Evolutionary conservation across 2,797 vertebrate species (phyloP).

Genomic region (Amphiprion clarkii): DNA sequence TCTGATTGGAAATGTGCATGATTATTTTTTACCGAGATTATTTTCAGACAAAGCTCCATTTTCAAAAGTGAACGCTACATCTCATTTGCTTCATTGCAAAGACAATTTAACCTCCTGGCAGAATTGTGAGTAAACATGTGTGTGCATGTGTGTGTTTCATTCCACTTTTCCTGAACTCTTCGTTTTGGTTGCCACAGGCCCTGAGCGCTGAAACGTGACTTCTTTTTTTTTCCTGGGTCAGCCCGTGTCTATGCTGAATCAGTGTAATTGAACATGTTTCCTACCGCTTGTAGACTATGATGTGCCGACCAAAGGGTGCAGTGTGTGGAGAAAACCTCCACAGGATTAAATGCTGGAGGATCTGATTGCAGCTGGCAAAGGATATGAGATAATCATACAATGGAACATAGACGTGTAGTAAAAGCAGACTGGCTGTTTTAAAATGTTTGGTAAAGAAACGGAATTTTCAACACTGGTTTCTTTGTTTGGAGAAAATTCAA

Average conservation of each 20-base stretch:
- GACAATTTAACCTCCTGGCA: slow-evolving; percentile 55
- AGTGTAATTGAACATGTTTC: slow-evolving; percentile 66
- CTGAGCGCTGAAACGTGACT: slow-evolving; percentile 55
- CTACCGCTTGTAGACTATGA: slow-evolving; percentile 40
- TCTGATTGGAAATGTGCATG: slow-evolving; percentile 69
- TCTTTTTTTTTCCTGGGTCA: slow-evolving; percentile 35
- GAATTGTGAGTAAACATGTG: slow-evolving; percentile 30
- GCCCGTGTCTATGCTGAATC: slow-evolving; percentile 59
- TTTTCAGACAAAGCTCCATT: slow-evolving; percentile 65
- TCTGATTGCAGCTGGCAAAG: slow-evolving; percentile 5
- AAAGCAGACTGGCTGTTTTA: background rate
- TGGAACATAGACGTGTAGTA: slow-evolving; percentile 1
- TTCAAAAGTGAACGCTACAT: slow-evolving; percentile 65
- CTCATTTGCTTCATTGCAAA: slow-evolving; percentile 66
- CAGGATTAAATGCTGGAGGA: slow-evolving; percentile 30
- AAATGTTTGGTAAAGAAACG: background rate
- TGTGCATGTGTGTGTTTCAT: slow-evolving; percentile 19
- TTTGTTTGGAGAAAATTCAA: slow-evolving; percentile 17
- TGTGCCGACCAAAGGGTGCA: slow-evolving; percentile 34
- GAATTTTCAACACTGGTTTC: background rate
- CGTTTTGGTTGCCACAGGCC: slow-evolving; percentile 46
- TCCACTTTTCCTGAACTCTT: slow-evolving; percentile 65
- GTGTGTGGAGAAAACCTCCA: slow-evolving; percentile 31
- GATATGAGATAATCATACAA: slow-evolving; percentile 8
- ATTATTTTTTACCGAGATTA: slow-evolving; percentile 55